Base-by-base conservation (phyloP, 2,888 invertebrate genomes). In the Sarcophaga carnaria region DNA sequence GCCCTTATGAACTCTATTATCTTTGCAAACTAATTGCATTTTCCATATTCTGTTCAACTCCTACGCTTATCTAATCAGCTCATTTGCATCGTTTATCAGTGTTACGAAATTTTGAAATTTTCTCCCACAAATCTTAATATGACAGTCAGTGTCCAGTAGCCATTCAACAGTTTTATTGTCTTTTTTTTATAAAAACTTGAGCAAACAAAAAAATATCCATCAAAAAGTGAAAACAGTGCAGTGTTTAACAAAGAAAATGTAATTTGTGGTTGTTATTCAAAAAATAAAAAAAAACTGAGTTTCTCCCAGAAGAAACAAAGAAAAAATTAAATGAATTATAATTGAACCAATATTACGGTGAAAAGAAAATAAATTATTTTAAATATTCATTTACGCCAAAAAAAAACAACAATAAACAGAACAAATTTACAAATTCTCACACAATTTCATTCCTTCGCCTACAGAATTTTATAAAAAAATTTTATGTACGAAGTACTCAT, bases 181-280 rank as follows among this genome's bases (percentile, higher is more conserved):
- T 54, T 14, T 5, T 0, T 54, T 54, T 54, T 14, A 54, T 17
- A 17, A 14, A 49, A 49, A 49, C 17, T 54, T 37, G 10, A 37
- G 10, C 37, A 37, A 37, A 37, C 10, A 37, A 54, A 54, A 54
- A 54, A 54, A 25, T 4, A 45, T 22, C 25, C 69, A 49, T 0
- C 20, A 12, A 17, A 81, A 81, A 81, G 81, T 70, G 75, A 81
- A 76, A 69, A 76, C 63, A 37, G 17, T n/a, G 49, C 45, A 27
- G 20, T 27, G 69, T 4, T 63, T 17, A 11, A 49, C 45, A 20
- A 67, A 25, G 12, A 47, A 45, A 47, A 60, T 54, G 47, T 54
- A 74, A 80, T 49, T 60, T 63, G 70, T 64, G 60, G 22, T 6
- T 69, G 20, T 69, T 63, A 80, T 80, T 80, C 72, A 72, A 14